These are phyloP conservation scores for Cynaeus angustus DNA, from an alignment of 2,888 invertebrate genomes.

Conservation along the genomic window DNA sequence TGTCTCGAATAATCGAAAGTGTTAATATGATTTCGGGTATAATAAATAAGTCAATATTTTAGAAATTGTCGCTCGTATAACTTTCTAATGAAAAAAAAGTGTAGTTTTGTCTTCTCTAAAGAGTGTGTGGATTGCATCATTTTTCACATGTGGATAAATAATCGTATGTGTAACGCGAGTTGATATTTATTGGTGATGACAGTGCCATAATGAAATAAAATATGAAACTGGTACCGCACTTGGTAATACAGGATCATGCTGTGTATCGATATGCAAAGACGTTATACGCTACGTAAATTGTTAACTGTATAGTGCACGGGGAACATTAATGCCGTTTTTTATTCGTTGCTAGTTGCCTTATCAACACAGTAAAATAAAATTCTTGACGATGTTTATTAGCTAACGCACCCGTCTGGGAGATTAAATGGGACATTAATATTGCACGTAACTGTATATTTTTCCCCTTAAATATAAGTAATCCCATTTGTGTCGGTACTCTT, in stretches of 20 bases:
- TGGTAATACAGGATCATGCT: conserved; percentile 37
- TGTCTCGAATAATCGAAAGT: conserved; percentile 19
- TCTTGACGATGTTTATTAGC: conserved; percentile 23
- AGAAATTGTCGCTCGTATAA: conserved; percentile 20
- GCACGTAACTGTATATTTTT: conserved; percentile 31
- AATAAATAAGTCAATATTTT: conserved; percentile 30
- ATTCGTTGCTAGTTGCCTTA: conserved; percentile 28
- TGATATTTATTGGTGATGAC: conserved; percentile 41
- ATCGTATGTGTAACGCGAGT: conserved; percentile 20
- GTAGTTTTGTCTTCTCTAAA: conserved; percentile 6
- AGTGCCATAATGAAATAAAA: conserved; percentile 42
- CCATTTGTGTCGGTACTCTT: conserved; percentile 22
- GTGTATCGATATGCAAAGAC: conserved; percentile 43
- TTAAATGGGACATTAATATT: conserved; percentile 24
- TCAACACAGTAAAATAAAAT: conserved; percentile 33
- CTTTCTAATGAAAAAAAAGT: conserved; percentile 32
- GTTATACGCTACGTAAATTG: conserved; percentile 39
- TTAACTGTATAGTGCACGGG: conserved; percentile 38
- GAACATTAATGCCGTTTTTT: conserved; percentile 38
- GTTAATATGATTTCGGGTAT: conserved; percentile 14
- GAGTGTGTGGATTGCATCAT: conserved; percentile 24
- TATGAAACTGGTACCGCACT: conserved; percentile 44
- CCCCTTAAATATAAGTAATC: conserved; percentile 20
- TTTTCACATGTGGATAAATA: conserved; percentile 7
- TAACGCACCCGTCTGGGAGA: conserved; percentile 25